A percentile compares a stretch with the other conserved stretches of the same genome.
phyloP scores from a whole-genome alignment of 1,140 invertebrate genomes.

The Drosophila trapezifrons region DNA sequence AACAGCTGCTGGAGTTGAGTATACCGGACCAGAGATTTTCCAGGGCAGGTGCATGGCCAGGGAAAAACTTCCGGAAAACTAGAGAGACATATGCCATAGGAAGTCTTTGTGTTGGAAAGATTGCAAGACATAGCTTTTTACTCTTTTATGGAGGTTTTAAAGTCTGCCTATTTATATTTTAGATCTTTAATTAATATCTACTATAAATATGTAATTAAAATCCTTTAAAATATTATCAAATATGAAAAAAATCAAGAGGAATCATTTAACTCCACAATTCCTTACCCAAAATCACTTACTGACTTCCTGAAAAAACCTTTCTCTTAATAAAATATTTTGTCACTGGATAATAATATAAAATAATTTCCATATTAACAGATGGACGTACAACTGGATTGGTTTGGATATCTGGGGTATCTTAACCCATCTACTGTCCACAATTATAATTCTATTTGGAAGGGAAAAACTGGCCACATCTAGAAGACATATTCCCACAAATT shows the following conservation, averaged over 20 bases:
- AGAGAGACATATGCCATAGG: constrained; percentile 6
- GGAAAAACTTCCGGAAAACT: background rate
- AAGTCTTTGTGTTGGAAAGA: background rate
- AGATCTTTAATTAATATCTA: too few species aligned
- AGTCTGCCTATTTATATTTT: too few species aligned
- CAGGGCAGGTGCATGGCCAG: constrained; percentile 24
- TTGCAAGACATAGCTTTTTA: too few species aligned
- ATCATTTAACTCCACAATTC: too few species aligned
- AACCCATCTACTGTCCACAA: background rate
- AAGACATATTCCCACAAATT: constrained; percentile 67
- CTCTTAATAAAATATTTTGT: background rate
- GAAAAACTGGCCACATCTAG: constrained; percentile 27
- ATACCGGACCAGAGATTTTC: constrained; percentile 13
- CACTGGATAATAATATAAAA: too few species aligned
- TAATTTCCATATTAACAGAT: background rate
- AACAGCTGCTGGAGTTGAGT: constrained; percentile 44
- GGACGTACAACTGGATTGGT: background rate
- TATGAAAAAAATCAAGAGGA: too few species aligned
- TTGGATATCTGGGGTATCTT: background rate
- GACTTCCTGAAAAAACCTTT: too few species aligned
- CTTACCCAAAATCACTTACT: too few species aligned
- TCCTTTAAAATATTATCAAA: too few species aligned
- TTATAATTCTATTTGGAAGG: constrained; percentile 22
- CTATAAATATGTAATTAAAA: too few species aligned
- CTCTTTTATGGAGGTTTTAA: too few species aligned